Percentiles rank a stretch among this genome's conserved stretches.
phyloP scores from a whole-genome alignment of 2,888 invertebrate species.

The Phragmatobia fuliginosa region DNA sequence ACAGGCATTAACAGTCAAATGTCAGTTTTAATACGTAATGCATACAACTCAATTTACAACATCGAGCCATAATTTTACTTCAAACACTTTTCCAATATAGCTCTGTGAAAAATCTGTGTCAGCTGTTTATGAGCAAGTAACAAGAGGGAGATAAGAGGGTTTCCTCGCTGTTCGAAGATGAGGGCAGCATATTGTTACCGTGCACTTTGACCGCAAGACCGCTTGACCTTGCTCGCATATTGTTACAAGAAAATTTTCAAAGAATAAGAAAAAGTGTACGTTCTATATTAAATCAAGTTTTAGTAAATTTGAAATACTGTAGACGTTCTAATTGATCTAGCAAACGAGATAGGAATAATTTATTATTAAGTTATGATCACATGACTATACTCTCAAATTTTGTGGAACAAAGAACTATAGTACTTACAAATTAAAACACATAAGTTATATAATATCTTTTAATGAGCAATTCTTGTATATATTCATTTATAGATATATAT shows the following conservation, averaged over 20 bases:
- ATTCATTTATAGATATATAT: no score
- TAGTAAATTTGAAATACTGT: neutral
- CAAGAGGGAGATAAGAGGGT: conserved; percentile 26
- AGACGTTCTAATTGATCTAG: no score
- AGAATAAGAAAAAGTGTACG: neutral
- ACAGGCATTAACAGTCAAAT: no score
- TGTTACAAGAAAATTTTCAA: conserved; percentile 2
- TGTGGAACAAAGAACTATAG: no score
- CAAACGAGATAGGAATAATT: no score
- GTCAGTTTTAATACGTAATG: neutral
- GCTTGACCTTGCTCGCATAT: conserved; percentile 7
- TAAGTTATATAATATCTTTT: no score
- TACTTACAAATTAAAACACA: no score
- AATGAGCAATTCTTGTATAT: no score
- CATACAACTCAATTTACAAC: neutral
- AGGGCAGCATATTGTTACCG: conserved; percentile 27
- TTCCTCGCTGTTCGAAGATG: conserved; percentile 23
- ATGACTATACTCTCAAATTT: no score
- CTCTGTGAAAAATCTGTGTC: conserved; percentile 26
- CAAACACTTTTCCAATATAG: conserved; percentile 7
- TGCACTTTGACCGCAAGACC: conserved; percentile 26
- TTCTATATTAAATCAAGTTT: neutral
- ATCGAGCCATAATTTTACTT: neutral
- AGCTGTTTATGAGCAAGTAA: conserved; percentile 35
- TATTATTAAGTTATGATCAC: no score